These are phyloP conservation scores for Dipodomys spectabilis DNA, from an alignment of 2,113 vertebrate genomes.

Conservation along the genomic window DNA sequence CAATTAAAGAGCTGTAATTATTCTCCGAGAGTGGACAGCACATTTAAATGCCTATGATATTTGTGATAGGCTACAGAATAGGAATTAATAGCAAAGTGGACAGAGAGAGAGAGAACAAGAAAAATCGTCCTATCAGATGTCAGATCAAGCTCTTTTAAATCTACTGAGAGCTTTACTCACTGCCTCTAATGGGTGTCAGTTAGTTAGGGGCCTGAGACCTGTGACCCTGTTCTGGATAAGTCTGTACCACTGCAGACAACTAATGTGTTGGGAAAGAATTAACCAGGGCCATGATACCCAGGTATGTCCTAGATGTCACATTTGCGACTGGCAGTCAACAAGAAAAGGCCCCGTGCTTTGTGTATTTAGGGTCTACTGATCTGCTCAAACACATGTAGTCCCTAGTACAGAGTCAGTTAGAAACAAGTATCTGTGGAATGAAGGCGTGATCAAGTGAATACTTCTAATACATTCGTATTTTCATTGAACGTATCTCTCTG, in stretches of 20 bases:
- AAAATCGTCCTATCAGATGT: slow-evolving; percentile 66
- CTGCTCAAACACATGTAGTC: not conserved
- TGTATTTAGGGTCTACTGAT: not conserved
- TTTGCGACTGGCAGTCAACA: not conserved
- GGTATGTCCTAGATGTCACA: not conserved
- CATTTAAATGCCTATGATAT: slow-evolving; percentile 85
- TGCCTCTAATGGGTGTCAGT: slow-evolving; percentile 52
- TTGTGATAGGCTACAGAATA: slow-evolving; percentile 84
- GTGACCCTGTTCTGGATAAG: not conserved
- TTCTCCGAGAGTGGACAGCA: slow-evolving; percentile 87
- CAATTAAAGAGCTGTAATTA: slow-evolving; percentile 91
- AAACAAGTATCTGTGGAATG: not conserved
- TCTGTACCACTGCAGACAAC: not conserved
- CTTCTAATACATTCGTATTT: slow-evolving; percentile 23
- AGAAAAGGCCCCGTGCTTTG: not conserved
- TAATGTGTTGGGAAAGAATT: not conserved
- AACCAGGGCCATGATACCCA: not conserved
- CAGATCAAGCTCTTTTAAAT: slow-evolving; percentile 76
- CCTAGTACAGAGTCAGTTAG: not conserved
- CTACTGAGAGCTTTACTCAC: slow-evolving; percentile 72
- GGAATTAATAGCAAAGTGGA: slow-evolving; percentile 66
- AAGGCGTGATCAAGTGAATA: slow-evolving; percentile 9
- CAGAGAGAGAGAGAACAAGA: slow-evolving; percentile 74
- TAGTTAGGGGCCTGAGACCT: not conserved
- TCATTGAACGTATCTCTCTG: not conserved